These are phyloP conservation scores for Halesus radiatus DNA, from an alignment of 1,140 invertebrate species.

Conservation along the genomic window DNA sequence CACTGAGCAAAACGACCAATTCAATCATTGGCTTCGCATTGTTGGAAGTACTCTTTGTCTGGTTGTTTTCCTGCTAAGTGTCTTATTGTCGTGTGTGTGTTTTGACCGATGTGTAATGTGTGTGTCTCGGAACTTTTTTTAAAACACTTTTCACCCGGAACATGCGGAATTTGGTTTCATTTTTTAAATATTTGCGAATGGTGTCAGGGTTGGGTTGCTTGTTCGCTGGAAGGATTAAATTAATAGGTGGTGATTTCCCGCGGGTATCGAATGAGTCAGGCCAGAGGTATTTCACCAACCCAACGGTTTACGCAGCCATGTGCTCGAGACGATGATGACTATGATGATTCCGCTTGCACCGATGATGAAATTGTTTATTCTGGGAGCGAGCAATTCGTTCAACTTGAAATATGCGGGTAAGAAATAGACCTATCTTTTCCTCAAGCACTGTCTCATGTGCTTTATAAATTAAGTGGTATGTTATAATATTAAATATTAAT, in stretches of 20 bases:
- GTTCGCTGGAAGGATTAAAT: too few species aligned
- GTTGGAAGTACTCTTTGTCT: too few species aligned
- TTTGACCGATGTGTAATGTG: background rate
- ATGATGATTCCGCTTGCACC: slow-evolving; percentile 4
- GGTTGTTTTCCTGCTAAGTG: too few species aligned
- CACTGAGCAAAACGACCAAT: background rate
- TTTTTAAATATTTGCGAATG: background rate
- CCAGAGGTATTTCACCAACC: background rate
- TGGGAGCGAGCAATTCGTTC: slow-evolving; percentile 8
- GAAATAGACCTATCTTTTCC: background rate
- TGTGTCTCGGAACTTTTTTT: too few species aligned
- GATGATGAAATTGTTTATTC: slow-evolving; percentile 21
- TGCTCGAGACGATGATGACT: slow-evolving; percentile 7
- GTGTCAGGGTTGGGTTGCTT: too few species aligned
- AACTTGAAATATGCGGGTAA: background rate
- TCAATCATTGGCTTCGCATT: background rate
- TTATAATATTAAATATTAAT: too few species aligned
- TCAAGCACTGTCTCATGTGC: background rate
- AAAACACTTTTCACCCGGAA: too few species aligned
- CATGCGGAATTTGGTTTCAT: background rate
- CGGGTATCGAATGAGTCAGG: slow-evolving; percentile 9
- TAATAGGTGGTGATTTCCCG: background rate
- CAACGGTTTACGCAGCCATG: background rate
- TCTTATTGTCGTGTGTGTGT: background rate
- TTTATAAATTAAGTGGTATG: too few species aligned